Conservation (phyloP, 1,140 invertebrate species). For the Brachionus angularis region DNA sequence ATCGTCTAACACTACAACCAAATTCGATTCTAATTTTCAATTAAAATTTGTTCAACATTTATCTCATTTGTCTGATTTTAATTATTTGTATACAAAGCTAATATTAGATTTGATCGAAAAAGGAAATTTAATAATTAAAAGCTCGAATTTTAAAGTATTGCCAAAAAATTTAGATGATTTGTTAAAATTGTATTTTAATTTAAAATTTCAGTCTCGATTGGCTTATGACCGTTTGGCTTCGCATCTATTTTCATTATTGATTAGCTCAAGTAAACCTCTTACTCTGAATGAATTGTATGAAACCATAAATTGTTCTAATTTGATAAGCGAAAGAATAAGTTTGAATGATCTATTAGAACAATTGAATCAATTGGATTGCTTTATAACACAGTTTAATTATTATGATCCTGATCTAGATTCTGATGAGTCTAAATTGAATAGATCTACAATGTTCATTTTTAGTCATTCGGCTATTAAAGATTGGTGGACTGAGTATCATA, state of each 20-base stretch:
- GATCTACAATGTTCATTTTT: not conserved
- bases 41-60: constrained; percentile 80
- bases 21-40: constrained; percentile 62
- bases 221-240: constrained; percentile 73
- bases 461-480: not conserved
- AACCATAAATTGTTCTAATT: constrained; percentile 73
- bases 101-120: constrained; percentile 87
- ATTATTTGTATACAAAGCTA: constrained; percentile 83
- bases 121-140: constrained; percentile 86
- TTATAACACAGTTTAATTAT: constrained; percentile 2
- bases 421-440: not conserved
- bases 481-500: constrained; percentile 8
- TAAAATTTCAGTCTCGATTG: constrained; percentile 78
- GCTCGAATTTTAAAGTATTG: constrained; percentile 79
- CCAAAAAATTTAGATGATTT: constrained; percentile 86
- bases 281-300: constrained; percentile 86
- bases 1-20: constrained; percentile 59
- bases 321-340: not conserved
- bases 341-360: not conserved
- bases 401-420: constrained; percentile 41
- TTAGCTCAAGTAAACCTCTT: constrained; percentile 76
- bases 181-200: constrained; percentile 85
- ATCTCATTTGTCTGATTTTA: constrained; percentile 74
- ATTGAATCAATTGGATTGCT: constrained; percentile 4
- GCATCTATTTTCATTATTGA: constrained; percentile 80